Percentiles rank a stretch among this genome's conserved stretches.
phyloP scores from a whole-genome alignment of 2,113 vertebrate genomes.

The Silurus asotus region DNA sequence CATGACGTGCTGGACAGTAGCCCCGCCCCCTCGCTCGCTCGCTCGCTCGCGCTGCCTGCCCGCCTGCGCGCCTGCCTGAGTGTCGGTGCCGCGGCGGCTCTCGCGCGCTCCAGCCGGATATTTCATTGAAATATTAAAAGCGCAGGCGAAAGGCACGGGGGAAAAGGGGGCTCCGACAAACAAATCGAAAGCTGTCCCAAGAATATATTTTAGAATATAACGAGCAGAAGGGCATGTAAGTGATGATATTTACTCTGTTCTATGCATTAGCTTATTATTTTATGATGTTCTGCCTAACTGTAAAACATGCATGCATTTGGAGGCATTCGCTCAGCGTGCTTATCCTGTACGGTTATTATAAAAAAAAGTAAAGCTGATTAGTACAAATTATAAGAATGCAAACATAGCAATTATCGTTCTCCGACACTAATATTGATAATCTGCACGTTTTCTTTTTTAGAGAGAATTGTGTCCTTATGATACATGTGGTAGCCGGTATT shows the following conservation, averaged over 20 bases:
- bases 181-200: constrained; percentile 33
- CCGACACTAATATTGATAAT: not conserved
- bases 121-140: constrained; percentile 56
- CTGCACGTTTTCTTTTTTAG: not conserved
- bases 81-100: constrained; percentile 62
- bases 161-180: too few relatives aligned
- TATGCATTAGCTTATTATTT: constrained; percentile 34
- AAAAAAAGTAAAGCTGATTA: not conserved
- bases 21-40: constrained; percentile 63
- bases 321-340: not conserved
- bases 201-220: constrained; percentile 8
- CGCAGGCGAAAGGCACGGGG: not conserved
- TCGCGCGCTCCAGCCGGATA: constrained; percentile 60
- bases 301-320: constrained; percentile 18
- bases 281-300: constrained; percentile 31
- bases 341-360: not conserved
- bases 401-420: too few relatives aligned
- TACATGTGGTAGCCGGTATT: constrained; percentile 13
- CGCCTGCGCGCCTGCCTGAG: constrained; percentile 56
- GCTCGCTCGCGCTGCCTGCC: constrained; percentile 25
- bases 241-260: constrained; percentile 29
- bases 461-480: not conserved
- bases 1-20: constrained; percentile 61
- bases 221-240: constrained; percentile 69
- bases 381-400: not conserved